phyloP scores from a whole-genome alignment of 2,888 invertebrate genomes.

The Scaptodrosophila latifasciaeformis region DNA sequence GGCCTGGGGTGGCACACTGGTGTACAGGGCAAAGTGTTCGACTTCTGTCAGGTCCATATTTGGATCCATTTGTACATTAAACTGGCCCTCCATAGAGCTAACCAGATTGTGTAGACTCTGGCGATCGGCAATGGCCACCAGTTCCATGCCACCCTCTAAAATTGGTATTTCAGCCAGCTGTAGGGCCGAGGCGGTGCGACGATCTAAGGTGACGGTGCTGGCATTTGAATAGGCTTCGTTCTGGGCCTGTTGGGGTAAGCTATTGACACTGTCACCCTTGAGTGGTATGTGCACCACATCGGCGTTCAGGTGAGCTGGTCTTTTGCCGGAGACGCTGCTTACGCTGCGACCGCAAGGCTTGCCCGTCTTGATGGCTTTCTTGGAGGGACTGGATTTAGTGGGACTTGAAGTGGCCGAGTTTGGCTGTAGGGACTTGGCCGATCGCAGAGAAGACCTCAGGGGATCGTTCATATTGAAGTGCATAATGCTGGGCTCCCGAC shows the following conservation, averaged over 20 bases:
- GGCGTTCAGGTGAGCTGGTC: constrained; percentile 78
- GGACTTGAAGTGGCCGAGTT: constrained; percentile 43
- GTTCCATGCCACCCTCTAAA: constrained; percentile 77
- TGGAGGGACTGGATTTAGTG: constrained; percentile 40
- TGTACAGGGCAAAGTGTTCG: constrained; percentile 91
- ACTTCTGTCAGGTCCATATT: constrained; percentile 88
- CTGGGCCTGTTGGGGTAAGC: constrained; percentile 75
- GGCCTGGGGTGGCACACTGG: constrained; percentile 89
- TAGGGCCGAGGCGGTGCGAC: constrained; percentile 74
- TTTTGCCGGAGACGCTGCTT: constrained; percentile 79
- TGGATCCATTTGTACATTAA: constrained; percentile 74
- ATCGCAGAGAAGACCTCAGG: constrained; percentile 68
- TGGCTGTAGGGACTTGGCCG: constrained; percentile 63
- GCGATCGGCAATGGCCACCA: constrained; percentile 77
- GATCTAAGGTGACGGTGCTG: constrained; percentile 73
- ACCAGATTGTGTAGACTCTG: constrained; percentile 74
- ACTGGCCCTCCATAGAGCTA: constrained; percentile 71
- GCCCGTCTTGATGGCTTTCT: constrained; percentile 43
- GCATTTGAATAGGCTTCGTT: constrained; percentile 74
- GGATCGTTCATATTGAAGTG: constrained; percentile 68
- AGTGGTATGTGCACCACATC: constrained; percentile 82
- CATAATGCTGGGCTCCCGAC: constrained; percentile 70
- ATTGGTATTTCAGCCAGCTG: constrained; percentile 75
- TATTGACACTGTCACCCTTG: constrained; percentile 78
- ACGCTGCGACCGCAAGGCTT: constrained; percentile 79